Conservation (phyloP, 2,888 invertebrate species). For the Volucella zonaria region DNA sequence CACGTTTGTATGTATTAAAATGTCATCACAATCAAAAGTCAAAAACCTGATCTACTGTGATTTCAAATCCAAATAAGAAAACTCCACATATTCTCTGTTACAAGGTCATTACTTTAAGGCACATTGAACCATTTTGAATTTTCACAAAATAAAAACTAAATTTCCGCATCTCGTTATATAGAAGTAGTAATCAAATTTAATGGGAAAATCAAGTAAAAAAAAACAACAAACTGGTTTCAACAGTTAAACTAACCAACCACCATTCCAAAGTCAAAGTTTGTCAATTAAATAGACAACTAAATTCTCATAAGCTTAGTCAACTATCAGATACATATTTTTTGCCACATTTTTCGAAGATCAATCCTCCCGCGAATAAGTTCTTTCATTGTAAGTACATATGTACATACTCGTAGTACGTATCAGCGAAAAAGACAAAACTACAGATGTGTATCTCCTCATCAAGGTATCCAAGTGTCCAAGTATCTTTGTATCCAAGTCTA, state of each 20-base stretch:
- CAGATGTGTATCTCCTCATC: slow-evolving; percentile 9
- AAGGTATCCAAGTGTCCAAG: neutral
- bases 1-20: no score
- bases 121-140: no score
- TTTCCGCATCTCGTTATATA: no score
- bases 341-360: slow-evolving; percentile 29
- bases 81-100: no score
- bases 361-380: slow-evolving; percentile 24
- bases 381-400: neutral
- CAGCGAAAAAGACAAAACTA: slow-evolving; percentile 14
- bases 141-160: no score
- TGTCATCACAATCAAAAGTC: no score
- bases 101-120: no score
- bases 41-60: no score
- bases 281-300: slow-evolving; percentile 11
- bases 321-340: neutral
- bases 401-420: neutral
- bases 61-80: no score
- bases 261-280: slow-evolving; percentile 3
- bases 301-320: slow-evolving; percentile 30
- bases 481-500: neutral
- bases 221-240: slow-evolving; percentile 3
- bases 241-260: slow-evolving; percentile 25
- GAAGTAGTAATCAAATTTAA: slow-evolving; percentile 4
- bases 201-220: slow-evolving; percentile 10